Base-by-base conservation (phyloP, 2,113 vertebrate species). In the Opisthocomus hoazin region DNA sequence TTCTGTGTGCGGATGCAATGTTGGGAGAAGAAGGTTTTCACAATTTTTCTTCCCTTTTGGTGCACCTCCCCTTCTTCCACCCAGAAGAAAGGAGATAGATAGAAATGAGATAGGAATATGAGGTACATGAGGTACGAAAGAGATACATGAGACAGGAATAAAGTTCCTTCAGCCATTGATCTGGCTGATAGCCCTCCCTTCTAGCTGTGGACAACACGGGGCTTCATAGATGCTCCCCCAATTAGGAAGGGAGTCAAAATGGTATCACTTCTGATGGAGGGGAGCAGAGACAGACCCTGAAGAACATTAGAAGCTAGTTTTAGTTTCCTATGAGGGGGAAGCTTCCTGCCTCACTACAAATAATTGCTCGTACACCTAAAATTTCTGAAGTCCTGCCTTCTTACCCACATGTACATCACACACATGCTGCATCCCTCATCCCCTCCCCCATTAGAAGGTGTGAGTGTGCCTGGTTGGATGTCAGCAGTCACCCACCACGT, bases 391-490 rank as follows among this genome's bases (percentile, higher is more conserved):
- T 53, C 61, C 23, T 96, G 54, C 58, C 19, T 82, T 78, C 39
- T 69, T 91, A 85, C 74, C 34, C 30, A n/a, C 23, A 4, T 0
- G 5, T 54, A 19, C 65, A 39, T 46, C 41, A 56, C 39, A 41
- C 29, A 58, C 9, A 32, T 27, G 45, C 37, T 73, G 27, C 4
- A 9, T 64, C 24, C 20, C 37, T 18, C 0, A 0, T 45, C 30
- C 36, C 20, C 24, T 83, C 34, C 45, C n/a, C 45, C 13, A 12
- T 30, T 9, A 53, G 36, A 66, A 73, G 54, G 26, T 65, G 70
- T 70, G 76, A 66, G 21, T 12, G 53, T 92, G 69, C 46, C 50
- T 65, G 56, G 23, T 2, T 60, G 50, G 21, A 60, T n/a, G 61
- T 64, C 66, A 73, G 77, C 61, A 75, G 43, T 34, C 30, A n/a